Evolutionary conservation across 1,140 invertebrate genomes (phyloP), one percentile per base, ranked within the genome.

Genomic region (Aphelenchoides fujianensis): DNA sequence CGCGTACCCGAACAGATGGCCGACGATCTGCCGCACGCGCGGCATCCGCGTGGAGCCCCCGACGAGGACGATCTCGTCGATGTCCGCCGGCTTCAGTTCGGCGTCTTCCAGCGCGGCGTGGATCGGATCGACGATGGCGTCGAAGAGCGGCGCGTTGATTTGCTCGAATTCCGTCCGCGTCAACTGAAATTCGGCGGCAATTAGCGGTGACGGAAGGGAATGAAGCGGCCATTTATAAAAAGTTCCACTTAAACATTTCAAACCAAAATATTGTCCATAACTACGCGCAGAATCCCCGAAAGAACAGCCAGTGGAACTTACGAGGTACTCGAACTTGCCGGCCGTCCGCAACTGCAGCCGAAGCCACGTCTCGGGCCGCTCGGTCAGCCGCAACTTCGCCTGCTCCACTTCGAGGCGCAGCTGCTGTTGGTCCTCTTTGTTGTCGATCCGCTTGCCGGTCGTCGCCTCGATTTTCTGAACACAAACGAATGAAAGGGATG

Each of bases 31-130:
- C 69, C 86, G 69, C 0, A 88, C 82, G 75, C 82, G 85, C 32
- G 87, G 87, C 57, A 88, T 86, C 69, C 86, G 73, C 3, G 87
- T 87, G n/a, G 86, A 87, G 12, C 86, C 86, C 2, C 86, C 86
- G 12, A 87, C 87, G 68, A 87, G 67, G n/a, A 87, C 85, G 59
- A 87, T 82, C 77, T 87, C 86, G 76, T 87, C 85, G 16, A 87
- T 79, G 32, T 87, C 84, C 19, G 80, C 74, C 34, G 78, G 7
- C 55, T 71, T 55, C 41, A 81, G 27, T 54, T 79, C 66, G 48
- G 61, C 79, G 68, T 83, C 78, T 36, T 72, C 72, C 28, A 85
- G 69, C 5, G 83, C 82, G 19, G 81, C 80, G 41, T 70, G 54
- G 34, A 84, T 78, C 2, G 82, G 82, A 7, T 83, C 69, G 5